Evolutionary conservation across 2,797 vertebrate genomes (phyloP), one percentile per base, ranked within the genome.

Genomic region (Meda fulgida): DNA sequence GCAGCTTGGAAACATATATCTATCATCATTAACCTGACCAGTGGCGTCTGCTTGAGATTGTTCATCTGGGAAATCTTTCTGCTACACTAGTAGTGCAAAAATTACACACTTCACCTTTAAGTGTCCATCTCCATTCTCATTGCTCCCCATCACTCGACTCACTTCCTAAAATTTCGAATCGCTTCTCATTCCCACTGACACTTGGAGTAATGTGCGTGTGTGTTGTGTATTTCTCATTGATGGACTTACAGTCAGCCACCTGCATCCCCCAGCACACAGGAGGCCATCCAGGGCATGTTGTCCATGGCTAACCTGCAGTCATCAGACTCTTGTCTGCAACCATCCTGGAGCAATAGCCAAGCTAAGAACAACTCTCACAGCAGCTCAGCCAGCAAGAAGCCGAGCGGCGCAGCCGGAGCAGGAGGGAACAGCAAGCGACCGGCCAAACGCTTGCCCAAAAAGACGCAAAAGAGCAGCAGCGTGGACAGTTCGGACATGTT

Each of bases 251-350:
- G 98, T 94, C 97, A 99, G 95, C 98, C 98, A 88, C 98, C 98
- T 83, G 98, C 98, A 91, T 99, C 98, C 89, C 98, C 98, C 93
- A 99, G 98, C 95, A 99, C 98, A 11, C 98, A 99, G 93, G 98
- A 99, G 95, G 98, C 98, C 90, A 99, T 99, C 95, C 98, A 99
- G 96, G 98, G 98, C 92, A 99, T 99, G 98, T 94, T 99, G 87
- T 99, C 98, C 70, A 99, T 99, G 98, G 98, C 98, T 92, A 99
- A 99, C 94, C 96, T 99, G 93, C 97, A 97, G 90, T 97, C 98
- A 31, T 98, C 98, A 18, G 98, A 98, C 91, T 96, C 96, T 91
- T 96, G 97, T 93, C 94, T 98, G 92, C 97, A 97, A 93, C 94
- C 96, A 0, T 91, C 97, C 0, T 99, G 97, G 97, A 95, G 94